Percentiles rank a stretch among this genome's conserved stretches.
Evolutionary conservation across 2,888 invertebrate species (phyloP).

Genomic region (Laspeyria flexula): DNA sequence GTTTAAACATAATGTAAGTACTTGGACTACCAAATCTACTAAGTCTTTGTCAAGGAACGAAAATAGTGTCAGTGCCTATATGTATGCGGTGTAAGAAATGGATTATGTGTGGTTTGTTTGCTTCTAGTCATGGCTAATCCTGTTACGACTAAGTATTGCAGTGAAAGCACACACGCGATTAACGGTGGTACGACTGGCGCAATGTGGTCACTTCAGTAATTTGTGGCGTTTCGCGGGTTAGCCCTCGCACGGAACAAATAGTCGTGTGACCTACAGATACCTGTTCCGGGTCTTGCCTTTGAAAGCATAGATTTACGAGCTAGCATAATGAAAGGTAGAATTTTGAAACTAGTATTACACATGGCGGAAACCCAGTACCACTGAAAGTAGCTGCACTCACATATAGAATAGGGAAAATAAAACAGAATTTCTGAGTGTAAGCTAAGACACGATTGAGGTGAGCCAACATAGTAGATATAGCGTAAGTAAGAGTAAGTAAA

Average conservation of each 20-base stretch:
- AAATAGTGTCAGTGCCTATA: conserved; percentile 1
- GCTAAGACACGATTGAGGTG: too few relatives aligned
- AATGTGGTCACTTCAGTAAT: not conserved
- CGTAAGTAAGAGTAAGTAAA: too few relatives aligned
- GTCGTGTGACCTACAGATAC: not conserved
- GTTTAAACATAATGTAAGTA: conserved; percentile 25
- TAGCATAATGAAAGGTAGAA: not conserved
- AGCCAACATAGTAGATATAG: too few relatives aligned
- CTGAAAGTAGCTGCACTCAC: too few relatives aligned
- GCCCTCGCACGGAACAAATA: not conserved
- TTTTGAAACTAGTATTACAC: not conserved
- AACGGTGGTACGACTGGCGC: not conserved
- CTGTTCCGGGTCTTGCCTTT: not conserved
- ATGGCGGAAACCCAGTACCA: not conserved
- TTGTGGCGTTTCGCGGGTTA: not conserved
- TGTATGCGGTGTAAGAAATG: not conserved
- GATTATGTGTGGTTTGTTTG: conserved; percentile 5
- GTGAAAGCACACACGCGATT: too few relatives aligned
- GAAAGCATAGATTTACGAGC: not conserved
- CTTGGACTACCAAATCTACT: conserved; percentile 29
- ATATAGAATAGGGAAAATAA: too few relatives aligned
- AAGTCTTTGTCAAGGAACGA: conserved; percentile 3
- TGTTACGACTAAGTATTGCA: not conserved
- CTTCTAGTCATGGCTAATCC: conserved; percentile 2
- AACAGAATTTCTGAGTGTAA: too few relatives aligned